Percentiles rank a stretch among this genome's conserved stretches.
Conservation (phyloP, 2,888 invertebrate species). For the Acanthopleura granulata region DNA sequence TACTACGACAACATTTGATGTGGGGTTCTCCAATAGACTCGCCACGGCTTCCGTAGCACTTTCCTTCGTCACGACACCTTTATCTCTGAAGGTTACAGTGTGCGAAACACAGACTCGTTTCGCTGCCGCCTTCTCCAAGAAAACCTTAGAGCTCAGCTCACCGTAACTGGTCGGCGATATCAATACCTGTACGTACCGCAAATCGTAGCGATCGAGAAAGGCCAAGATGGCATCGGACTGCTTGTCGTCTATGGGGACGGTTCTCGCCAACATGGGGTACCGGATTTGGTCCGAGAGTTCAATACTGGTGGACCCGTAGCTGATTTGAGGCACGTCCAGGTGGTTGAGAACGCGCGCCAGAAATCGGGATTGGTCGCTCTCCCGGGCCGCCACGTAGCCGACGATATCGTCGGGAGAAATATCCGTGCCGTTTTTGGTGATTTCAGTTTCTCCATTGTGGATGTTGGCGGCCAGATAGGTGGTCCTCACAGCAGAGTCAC, state of each 20-base stretch:
- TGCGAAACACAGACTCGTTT: conserved; percentile 59
- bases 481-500: conserved; percentile 52
- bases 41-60: conserved; percentile 51
- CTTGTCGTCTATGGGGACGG: conserved; percentile 58
- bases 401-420: conserved; percentile 53
- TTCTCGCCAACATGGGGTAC: conserved; percentile 59
- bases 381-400: conserved; percentile 55
- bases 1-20: conserved; percentile 59
- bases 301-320: conserved; percentile 51
- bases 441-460: conserved; percentile 48
- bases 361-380: conserved; percentile 52
- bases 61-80: conserved; percentile 42
- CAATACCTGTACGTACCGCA: conserved; percentile 68
- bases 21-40: conserved; percentile 48
- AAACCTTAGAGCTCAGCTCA: conserved; percentile 41
- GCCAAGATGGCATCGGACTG: conserved; percentile 61
- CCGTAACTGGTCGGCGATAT: conserved; percentile 54
- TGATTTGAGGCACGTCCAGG: conserved; percentile 57
- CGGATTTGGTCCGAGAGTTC: conserved; percentile 43
- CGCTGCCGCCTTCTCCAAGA: conserved; percentile 38
- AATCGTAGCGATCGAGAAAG: conserved; percentile 64
- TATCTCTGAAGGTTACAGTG: conserved; percentile 48
- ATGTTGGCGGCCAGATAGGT: conserved; percentile 62
- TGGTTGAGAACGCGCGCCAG: conserved; percentile 52
- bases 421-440: conserved; percentile 40